Evolutionary conservation across 1,140 invertebrate species (phyloP).

Genomic region (Lasioglossum baleicum): DNA sequence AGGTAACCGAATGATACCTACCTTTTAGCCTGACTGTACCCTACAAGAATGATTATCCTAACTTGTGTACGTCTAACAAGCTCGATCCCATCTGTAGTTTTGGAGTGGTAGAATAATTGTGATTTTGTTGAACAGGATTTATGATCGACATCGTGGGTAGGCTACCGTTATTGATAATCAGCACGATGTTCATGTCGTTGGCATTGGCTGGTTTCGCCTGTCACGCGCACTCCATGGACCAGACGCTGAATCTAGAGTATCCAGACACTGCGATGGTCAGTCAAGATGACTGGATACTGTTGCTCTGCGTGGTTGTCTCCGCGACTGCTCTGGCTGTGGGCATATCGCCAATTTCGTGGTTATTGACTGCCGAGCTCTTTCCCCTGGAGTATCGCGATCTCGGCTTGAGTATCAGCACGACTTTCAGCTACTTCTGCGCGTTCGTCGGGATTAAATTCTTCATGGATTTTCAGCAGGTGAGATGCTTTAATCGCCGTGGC

Average conservation of each 20-base stretch:
- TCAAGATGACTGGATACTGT: conserved; percentile 88
- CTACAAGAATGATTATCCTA: no score
- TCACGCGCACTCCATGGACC: conserved; percentile 86
- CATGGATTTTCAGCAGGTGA: conserved; percentile 87
- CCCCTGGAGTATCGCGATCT: conserved; percentile 91
- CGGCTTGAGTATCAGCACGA: conserved; percentile 90
- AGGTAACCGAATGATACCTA: conserved; percentile 68
- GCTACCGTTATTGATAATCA: conserved; percentile 88
- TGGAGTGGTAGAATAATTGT: no score
- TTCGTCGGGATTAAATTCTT: conserved; percentile 94
- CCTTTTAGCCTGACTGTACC: no score
- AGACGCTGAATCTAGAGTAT: conserved; percentile 76
- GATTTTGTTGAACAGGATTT: conserved; percentile 78
- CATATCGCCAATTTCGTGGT: conserved; percentile 93
- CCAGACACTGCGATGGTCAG: conserved; percentile 76
- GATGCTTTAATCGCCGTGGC: background rate
- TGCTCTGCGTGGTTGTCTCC: conserved; percentile 90
- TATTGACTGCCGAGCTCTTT: conserved; percentile 93
- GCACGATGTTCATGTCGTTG: conserved; percentile 90
- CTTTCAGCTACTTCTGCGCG: conserved; percentile 92
- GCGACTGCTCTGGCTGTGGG: conserved; percentile 92
- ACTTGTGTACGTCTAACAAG: no score
- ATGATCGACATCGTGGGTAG: conserved; percentile 90
- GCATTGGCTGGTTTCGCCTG: conserved; percentile 89
- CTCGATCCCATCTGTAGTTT: no score